Conservation (phyloP, 2,113 vertebrate species). For the Catharus minimus region DNA sequence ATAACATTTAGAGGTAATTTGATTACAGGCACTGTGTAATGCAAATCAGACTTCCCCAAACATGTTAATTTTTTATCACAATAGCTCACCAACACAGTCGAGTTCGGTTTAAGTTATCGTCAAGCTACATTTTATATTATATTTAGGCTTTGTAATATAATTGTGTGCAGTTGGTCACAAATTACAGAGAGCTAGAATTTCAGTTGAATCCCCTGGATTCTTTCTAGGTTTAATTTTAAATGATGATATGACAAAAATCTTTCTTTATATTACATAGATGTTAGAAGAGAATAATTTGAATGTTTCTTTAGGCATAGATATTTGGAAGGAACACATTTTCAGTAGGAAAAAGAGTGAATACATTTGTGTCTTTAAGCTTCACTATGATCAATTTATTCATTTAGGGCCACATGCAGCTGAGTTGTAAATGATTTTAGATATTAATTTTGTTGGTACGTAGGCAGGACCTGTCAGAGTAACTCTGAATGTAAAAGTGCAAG, state of each 20-base stretch:
- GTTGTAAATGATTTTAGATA: background rate
- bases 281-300: background rate
- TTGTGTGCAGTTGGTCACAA: background rate
- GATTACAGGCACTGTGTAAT: conserved; percentile 63
- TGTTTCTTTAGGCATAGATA: background rate
- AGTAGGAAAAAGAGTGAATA: background rate
- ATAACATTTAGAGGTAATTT: conserved; percentile 62
- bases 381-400: background rate
- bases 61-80: conserved; percentile 37
- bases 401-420: background rate
- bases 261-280: background rate
- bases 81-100: conserved; percentile 3
- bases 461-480: background rate
- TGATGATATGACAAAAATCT: background rate
- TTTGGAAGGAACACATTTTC: background rate
- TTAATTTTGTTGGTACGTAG: background rate
- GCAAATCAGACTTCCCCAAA: conserved; percentile 58
- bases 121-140: background rate
- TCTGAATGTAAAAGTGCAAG: background rate
- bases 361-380: background rate
- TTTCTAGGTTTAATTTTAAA: conserved; percentile 11
- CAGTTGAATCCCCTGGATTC: background rate
- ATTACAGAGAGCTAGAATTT: background rate
- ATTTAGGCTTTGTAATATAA: background rate
- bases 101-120: background rate